phyloP scores from a whole-genome alignment of 1,140 invertebrate genomes.

The Pogonomyrmex californicus region DNA sequence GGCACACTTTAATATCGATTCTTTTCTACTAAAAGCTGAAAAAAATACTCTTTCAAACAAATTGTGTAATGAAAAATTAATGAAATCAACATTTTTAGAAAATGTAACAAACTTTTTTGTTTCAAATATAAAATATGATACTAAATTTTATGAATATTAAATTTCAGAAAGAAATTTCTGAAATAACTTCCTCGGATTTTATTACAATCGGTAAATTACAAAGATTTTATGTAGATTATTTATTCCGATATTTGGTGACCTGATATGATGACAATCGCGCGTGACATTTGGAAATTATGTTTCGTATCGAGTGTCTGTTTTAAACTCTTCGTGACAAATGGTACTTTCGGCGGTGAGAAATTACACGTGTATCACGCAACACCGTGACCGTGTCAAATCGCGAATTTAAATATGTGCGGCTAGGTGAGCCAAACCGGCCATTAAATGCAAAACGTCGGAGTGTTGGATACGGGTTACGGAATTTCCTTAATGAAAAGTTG shows the following conservation, averaged over 20 bases:
- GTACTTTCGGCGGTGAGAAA: slow-evolving; percentile 46
- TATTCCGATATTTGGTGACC: slow-evolving; percentile 17
- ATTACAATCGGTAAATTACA: not conserved
- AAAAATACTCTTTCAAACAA: not conserved
- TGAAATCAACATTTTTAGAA: not conserved
- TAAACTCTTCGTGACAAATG: slow-evolving; percentile 53
- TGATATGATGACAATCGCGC: slow-evolving; percentile 14
- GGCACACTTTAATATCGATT: not conserved
- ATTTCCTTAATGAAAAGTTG: slow-evolving; percentile 61
- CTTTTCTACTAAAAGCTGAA: not conserved
- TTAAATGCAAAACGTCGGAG: slow-evolving; percentile 51
- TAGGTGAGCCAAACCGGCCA: slow-evolving; percentile 18
- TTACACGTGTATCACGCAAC: slow-evolving; percentile 48
- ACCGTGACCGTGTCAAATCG: slow-evolving; percentile 62
- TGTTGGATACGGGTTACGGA: slow-evolving; percentile 51
- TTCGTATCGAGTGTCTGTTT: slow-evolving; percentile 54
- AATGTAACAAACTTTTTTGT: not conserved
- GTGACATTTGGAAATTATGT: slow-evolving; percentile 54
- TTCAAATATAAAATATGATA: not conserved
- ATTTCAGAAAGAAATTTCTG: not conserved
- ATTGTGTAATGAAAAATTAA: not conserved
- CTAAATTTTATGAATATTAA: not conserved
- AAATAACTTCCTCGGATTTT: not conserved
- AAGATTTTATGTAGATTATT: slow-evolving; percentile 21
- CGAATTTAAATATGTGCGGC: slow-evolving; percentile 51